Evolutionary conservation across 1,140 invertebrate species (phyloP).

Genomic region (Helicoverpa armigera): DNA sequence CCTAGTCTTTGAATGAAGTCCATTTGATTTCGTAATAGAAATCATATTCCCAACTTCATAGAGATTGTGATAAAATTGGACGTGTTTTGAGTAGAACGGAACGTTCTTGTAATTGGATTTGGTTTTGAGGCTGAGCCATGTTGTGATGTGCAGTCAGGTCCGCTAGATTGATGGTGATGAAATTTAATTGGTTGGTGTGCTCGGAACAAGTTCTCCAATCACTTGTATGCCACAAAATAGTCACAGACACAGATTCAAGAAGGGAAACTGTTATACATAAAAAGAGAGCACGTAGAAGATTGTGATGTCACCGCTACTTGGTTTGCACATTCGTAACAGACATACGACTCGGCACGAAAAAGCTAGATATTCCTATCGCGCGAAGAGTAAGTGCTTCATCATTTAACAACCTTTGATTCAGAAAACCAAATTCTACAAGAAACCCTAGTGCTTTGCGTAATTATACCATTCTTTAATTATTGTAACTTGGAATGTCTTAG

Average conservation of each 20-base stretch:
- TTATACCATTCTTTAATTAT: not conserved
- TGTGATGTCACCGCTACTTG: too few relatives aligned
- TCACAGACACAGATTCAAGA: too few relatives aligned
- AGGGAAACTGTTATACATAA: too few relatives aligned
- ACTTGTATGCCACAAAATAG: not conserved
- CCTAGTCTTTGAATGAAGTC: constrained; percentile 13
- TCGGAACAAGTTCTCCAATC: constrained; percentile 13
- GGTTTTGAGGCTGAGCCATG: constrained; percentile 23
- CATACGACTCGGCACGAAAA: too few relatives aligned
- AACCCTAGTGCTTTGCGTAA: not conserved
- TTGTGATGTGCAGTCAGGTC: constrained; percentile 42
- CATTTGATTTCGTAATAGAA: constrained; percentile 38
- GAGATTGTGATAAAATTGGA: constrained; percentile 32
- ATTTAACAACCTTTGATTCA: too few relatives aligned
- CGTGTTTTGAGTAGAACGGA: constrained; percentile 39
- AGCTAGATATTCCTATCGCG: too few relatives aligned
- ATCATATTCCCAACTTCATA: constrained; percentile 29
- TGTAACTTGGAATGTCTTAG: constrained; percentile 12
- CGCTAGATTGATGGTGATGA: constrained; percentile 40
- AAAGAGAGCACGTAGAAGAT: too few relatives aligned
- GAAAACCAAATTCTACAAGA: too few relatives aligned
- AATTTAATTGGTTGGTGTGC: constrained; percentile 36
- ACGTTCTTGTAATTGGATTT: constrained; percentile 45
- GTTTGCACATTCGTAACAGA: too few relatives aligned
- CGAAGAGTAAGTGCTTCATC: too few relatives aligned